Evolutionary conservation across 2,888 invertebrate species (phyloP), one percentile per base, ranked within the genome.

Genomic region (Fragum sueziense): DNA sequence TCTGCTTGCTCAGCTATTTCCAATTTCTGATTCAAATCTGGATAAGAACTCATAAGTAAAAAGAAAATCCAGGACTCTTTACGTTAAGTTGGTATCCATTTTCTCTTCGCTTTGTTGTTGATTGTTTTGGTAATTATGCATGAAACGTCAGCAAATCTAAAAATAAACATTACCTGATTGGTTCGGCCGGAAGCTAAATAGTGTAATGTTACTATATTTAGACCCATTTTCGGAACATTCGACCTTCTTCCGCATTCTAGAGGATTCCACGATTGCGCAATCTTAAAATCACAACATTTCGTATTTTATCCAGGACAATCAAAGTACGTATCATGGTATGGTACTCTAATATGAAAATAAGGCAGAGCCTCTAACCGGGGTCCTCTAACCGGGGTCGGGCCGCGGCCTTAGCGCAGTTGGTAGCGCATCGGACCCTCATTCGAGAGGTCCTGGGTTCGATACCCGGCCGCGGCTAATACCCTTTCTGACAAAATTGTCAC

Each of bases 91-190:
- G n/a, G 41, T 57, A n/a, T 62, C 62, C 72, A 61, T 62, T 25
- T 62, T 47, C 47, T 47, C 17, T 47, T 70, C 47, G 51, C 29
- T 59, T 52, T 80, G 73, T 52, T 80, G 73, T 80, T 76, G 70
- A 76, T 76, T 80, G 76, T 80, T 80, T 70, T 80, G 74, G 65
- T 80, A 29, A 80, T 76, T 80, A 76, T 76, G 80, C 76, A 76
- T 47, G 41, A 6, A 41, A 37, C 59, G 65, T 76, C 41, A 51
- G 70, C 65, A 76, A 62, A 20, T 70, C 76, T 76, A 74, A 61
- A 72, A 57, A 70, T 74, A 76, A 70, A 34, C 57, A 54, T 59
- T 25, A 6, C 17, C 22, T 31, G 33, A 57, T 57, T 57, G 57
- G 54, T 29, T 47, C 9, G 11, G 4, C 11, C 57, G 33, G n/a